phyloP scores from a whole-genome alignment of 1,140 invertebrate genomes.

The Alviniconcha marisindica region DNA sequence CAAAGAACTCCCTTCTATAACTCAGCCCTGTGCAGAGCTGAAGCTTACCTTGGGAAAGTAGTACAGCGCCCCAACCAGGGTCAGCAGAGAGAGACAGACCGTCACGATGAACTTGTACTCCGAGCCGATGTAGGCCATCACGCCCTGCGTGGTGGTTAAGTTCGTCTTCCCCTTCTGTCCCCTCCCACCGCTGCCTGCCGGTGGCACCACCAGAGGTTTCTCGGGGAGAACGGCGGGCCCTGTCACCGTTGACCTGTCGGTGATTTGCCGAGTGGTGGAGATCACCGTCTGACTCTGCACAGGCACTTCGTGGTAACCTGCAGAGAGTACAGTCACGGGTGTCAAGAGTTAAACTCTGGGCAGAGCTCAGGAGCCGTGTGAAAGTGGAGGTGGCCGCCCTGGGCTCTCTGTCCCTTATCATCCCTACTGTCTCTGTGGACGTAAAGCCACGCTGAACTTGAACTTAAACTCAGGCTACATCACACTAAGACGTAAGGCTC shows the following conservation, averaged over 20 bases:
- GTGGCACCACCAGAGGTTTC: not conserved
- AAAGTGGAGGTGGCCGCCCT: too few relatives aligned
- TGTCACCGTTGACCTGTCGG: constrained; percentile 71
- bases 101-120: constrained; percentile 67
- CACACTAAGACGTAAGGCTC: too few relatives aligned
- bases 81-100: constrained; percentile 56
- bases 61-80: constrained; percentile 64
- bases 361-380: too few relatives aligned
- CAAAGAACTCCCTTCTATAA: not conserved
- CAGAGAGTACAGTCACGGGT: constrained; percentile 21
- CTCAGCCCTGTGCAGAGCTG: too few relatives aligned
- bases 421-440: too few relatives aligned
- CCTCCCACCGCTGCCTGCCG: not conserved
- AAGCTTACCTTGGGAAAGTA: constrained; percentile 63
- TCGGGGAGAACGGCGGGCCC: constrained; percentile 14
- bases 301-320: constrained; percentile 87
- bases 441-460: too few relatives aligned
- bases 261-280: constrained; percentile 78
- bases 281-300: constrained; percentile 76
- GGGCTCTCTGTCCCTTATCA: too few relatives aligned
- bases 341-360: too few relatives aligned
- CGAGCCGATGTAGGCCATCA: constrained; percentile 20
- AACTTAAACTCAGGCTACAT: too few relatives aligned
- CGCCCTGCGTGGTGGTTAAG: not conserved
- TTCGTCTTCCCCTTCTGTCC: constrained; percentile 8